These are phyloP conservation scores for Origma solitaria DNA, from an alignment of 2,113 vertebrate species.

Conservation along the genomic window DNA sequence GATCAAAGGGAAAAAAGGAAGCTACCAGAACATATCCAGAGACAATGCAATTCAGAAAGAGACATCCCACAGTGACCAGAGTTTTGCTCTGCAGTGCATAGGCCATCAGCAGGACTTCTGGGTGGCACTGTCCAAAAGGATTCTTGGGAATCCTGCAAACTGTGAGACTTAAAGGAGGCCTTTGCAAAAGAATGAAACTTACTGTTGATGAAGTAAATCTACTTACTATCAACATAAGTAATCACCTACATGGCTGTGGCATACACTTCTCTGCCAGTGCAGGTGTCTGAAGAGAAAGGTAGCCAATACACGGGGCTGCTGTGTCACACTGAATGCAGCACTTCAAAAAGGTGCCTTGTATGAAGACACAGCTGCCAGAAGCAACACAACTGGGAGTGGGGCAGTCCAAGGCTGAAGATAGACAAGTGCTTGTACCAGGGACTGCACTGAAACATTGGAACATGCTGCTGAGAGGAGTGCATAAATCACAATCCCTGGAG, in stretches of 20 bases:
- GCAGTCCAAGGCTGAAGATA: not conserved
- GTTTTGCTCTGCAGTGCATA: not conserved
- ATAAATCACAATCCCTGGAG: not conserved
- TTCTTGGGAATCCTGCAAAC: not conserved
- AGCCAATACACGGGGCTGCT: not conserved
- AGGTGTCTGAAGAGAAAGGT: not conserved
- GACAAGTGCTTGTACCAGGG: not conserved
- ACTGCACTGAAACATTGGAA: not conserved
- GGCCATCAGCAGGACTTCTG: not conserved
- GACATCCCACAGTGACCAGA: not conserved
- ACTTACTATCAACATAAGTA: not conserved
- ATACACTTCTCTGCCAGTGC: not conserved
- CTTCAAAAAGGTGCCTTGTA: not conserved
- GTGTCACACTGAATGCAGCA: not conserved
- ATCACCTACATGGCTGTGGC: not conserved
- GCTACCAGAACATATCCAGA: not conserved
- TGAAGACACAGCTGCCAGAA: not conserved
- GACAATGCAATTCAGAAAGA: not conserved
- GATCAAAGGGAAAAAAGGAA: not conserved
- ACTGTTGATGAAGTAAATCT: not conserved
- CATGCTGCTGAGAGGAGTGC: not conserved
- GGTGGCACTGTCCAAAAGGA: not conserved
- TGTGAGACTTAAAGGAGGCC: not conserved
- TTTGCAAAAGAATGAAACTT: not conserved
- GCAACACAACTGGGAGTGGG: not conserved